Evolutionary conservation across 1,140 invertebrate species (phyloP), one percentile per base, ranked within the genome.

Genomic region (Heliconius eleuchia): DNA sequence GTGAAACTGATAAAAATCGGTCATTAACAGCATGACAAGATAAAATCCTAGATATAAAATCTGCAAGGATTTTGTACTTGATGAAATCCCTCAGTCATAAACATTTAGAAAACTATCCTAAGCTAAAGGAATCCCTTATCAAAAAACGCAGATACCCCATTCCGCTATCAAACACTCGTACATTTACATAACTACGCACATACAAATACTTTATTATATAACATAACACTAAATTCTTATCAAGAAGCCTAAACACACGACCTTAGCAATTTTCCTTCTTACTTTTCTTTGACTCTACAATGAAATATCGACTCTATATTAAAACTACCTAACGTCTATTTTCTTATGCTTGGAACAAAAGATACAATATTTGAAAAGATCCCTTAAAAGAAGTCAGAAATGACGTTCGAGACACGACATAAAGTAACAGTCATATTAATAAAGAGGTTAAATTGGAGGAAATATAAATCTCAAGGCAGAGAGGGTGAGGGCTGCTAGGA

Each of bases 331-430:
- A 78, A 78, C 0, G 60, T 30, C 3, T 16, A 16, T 27, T 30
- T 81, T 9, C 30, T 13, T 8, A 77, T 78, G 6, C 9, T 55
- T 0, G 34, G 66, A 66, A 55, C 27, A 42, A 42, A 75, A 60
- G 80, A 82, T 76, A 81, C 70, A 80, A 81, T 83, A 84, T 84
- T 83, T 85, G 84, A 82, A 77, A 78, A 80, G 82, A 86, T 85
- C 79, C 78, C 78, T 52, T 80, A 79, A 81, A 84, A 83, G 81
- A 79, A 82, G 77, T 74, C 78, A 83, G 83, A 84, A 85, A 86
- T 87, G 82, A 83, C 72, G 76, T 74, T 81, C 76, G 78, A 80
- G 82, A 86, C 82, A 81, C 79, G 81, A 78, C 75, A 77, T 79
- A 79, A 82, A 77, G 74, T 18, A 57, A 42, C 9, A 6, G 66